Conservation (phyloP, 2,888 invertebrate species). For the Clostera curtula region DNA sequence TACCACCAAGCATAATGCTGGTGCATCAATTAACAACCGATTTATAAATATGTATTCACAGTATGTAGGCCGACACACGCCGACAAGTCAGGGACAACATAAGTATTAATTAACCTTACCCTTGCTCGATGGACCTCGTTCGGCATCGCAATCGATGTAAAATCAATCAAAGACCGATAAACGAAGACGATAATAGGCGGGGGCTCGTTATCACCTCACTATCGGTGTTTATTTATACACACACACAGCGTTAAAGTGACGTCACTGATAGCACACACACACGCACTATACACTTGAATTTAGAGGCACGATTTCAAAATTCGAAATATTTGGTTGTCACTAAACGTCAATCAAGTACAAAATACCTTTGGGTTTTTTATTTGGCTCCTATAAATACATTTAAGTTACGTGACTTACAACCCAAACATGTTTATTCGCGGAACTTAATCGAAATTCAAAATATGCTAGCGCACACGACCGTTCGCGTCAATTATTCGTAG, state of each 20-base stretch:
- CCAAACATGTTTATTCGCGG: too few relatives aligned
- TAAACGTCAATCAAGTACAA: too few relatives aligned
- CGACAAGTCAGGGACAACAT: not conserved
- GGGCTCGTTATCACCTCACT: conserved; percentile 23
- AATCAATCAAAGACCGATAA: conserved; percentile 30
- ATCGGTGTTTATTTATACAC: conserved; percentile 7
- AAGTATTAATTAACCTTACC: conserved; percentile 30
- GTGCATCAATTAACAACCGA: too few relatives aligned
- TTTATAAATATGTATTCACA: too few relatives aligned
- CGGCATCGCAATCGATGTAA: conserved; percentile 36
- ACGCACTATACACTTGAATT: too few relatives aligned
- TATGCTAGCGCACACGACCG: conserved; percentile 27
- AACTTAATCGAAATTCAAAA: conserved; percentile 13
- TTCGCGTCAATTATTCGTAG: conserved; percentile 25
- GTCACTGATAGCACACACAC: conserved; percentile 11
- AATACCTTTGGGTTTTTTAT: too few relatives aligned
- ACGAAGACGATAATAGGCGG: conserved; percentile 13
- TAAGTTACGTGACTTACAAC: too few relatives aligned
- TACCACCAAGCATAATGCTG: too few relatives aligned
- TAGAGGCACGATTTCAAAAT: too few relatives aligned
- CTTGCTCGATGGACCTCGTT: conserved; percentile 41
- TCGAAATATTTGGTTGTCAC: too few relatives aligned
- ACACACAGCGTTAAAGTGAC: conserved; percentile 15
- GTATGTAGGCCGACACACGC: too few relatives aligned
- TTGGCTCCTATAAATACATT: too few relatives aligned